Percentiles rank a stretch among this genome's conserved stretches.
Evolutionary conservation across 2,113 vertebrate species (phyloP).

Genomic region (Xenus cinereus): DNA sequence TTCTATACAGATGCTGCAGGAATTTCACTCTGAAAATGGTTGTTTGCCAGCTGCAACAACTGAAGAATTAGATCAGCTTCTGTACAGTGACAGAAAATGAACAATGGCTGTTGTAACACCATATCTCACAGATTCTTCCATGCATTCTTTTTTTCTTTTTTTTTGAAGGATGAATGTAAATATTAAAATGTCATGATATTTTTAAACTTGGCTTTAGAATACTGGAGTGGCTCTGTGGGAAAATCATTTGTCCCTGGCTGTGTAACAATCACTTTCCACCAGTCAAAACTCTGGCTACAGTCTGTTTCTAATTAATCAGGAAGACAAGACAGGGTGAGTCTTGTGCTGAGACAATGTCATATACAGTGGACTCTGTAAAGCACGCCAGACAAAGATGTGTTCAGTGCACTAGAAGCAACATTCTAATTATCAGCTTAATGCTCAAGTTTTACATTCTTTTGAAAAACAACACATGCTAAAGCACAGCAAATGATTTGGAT

Average conservation of each 20-base stretch:
- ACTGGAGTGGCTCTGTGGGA: conserved; percentile 58
- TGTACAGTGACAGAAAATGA: conserved; percentile 34
- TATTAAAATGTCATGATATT: conserved; percentile 55
- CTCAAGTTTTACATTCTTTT: neutral
- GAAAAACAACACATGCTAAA: neutral
- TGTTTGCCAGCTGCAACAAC: conserved; percentile 36
- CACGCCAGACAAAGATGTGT: neutral
- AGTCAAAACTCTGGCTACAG: conserved; percentile 56
- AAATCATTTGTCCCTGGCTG: conserved; percentile 67
- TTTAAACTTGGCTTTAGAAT: conserved; percentile 62
- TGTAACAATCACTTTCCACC: conserved; percentile 62
- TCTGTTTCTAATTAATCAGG: conserved; percentile 71
- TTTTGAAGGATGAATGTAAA: conserved; percentile 38
- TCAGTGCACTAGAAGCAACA: neutral
- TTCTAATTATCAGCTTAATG: neutral
- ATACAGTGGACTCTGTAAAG: conserved; percentile 13
- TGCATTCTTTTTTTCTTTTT: neutral
- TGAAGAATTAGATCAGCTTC: conserved; percentile 52
- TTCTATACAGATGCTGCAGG: conserved; percentile 8
- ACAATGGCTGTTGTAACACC: conserved; percentile 16
- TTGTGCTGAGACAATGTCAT: conserved; percentile 35
- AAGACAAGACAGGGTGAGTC: conserved; percentile 44
- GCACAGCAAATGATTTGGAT: neutral
- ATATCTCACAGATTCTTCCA: conserved; percentile 39
- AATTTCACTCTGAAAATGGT: conserved; percentile 1